A percentile compares a stretch with the other conserved stretches of the same genome.
Evolutionary conservation across 2,888 invertebrate species (phyloP).

Genomic region (Macroteleia sp.): DNA sequence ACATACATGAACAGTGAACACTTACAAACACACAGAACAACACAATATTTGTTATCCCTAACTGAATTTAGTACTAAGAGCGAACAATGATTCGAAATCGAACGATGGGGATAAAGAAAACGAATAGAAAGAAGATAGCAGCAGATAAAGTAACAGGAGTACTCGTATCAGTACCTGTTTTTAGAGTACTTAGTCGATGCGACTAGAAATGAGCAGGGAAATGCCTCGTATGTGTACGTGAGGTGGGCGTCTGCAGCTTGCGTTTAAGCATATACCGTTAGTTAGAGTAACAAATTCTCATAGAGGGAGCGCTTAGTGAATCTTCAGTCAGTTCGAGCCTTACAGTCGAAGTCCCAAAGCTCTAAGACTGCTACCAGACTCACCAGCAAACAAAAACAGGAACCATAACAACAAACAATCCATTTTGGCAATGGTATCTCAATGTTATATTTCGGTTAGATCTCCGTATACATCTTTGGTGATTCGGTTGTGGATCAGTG

Average conservation of each 20-base stretch:
- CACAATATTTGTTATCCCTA: constrained; percentile 60
- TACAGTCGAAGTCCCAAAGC: constrained; percentile 72
- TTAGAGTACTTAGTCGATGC: constrained; percentile 67
- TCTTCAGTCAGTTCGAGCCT: constrained; percentile 75
- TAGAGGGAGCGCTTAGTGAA: constrained; percentile 70
- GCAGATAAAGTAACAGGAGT: constrained; percentile 32
- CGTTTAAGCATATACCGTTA: constrained; percentile 68
- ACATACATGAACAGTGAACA: constrained; percentile 42
- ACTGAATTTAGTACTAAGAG: constrained; percentile 68
- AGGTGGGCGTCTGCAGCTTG: constrained; percentile 41
- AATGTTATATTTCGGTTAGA: constrained; percentile 6
- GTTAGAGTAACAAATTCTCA: constrained; percentile 78
- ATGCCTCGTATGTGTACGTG: constrained; percentile 18
- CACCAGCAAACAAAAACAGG: too few relatives aligned
- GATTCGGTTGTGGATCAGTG: constrained; percentile 9
- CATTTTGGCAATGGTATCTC: background rate
- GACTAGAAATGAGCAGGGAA: constrained; percentile 5
- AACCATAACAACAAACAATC: background rate
- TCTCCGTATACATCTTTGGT: constrained; percentile 3
- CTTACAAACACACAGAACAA: constrained; percentile 24
- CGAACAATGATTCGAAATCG: constrained; percentile 61
- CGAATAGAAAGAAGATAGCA: constrained; percentile 15
- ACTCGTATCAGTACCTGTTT: constrained; percentile 72
- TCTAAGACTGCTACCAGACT: constrained; percentile 69
- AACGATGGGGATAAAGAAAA: constrained; percentile 6